phyloP scores from a whole-genome alignment of 2,888 invertebrate genomes.

The Oscheius sp. region DNA sequence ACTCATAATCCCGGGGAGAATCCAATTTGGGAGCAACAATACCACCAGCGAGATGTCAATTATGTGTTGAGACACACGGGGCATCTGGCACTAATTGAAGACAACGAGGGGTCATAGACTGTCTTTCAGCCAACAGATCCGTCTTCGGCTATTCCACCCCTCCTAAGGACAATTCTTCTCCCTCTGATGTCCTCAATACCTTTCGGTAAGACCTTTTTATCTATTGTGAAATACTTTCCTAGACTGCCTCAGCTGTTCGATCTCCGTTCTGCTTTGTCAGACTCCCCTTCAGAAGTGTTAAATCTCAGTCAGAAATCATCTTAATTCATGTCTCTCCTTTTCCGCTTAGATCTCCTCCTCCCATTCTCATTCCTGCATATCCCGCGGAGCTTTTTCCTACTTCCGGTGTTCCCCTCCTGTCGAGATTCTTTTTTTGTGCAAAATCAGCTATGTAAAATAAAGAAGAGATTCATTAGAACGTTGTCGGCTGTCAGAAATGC shows the following conservation, averaged over 20 bases:
- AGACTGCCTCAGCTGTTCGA: constrained; percentile 32
- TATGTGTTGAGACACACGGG: constrained; percentile 20
- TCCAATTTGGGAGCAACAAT: constrained; percentile 33
- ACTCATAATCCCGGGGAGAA: constrained; percentile 33
- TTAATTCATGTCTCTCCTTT: not conserved
- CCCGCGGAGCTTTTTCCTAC: constrained; percentile 1
- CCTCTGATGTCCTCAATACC: constrained; percentile 44
- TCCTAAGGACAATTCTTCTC: constrained; percentile 38
- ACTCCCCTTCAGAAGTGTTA: constrained; percentile 5
- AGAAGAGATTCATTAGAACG: too few species aligned
- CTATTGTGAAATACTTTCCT: too few species aligned
- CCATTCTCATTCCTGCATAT: not conserved
- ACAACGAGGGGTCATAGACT: not conserved
- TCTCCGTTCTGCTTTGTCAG: constrained; percentile 17
- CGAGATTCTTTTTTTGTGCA: not conserved
- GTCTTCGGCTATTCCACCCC: constrained; percentile 46
- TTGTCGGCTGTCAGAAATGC: constrained; percentile 28
- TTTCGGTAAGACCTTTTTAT: constrained; percentile 37
- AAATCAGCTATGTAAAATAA: too few species aligned
- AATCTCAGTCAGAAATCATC: constrained; percentile 29
- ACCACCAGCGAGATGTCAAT: constrained; percentile 19
- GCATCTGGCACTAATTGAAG: constrained; percentile 31
- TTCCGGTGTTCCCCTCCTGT: constrained; percentile 20
- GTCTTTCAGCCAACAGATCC: constrained; percentile 27
- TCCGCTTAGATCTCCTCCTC: too few species aligned